Evolutionary conservation across 1,140 invertebrate species (phyloP), one percentile per base, ranked within the genome.

Genomic region (Pseudachorutes palmiensis): DNA sequence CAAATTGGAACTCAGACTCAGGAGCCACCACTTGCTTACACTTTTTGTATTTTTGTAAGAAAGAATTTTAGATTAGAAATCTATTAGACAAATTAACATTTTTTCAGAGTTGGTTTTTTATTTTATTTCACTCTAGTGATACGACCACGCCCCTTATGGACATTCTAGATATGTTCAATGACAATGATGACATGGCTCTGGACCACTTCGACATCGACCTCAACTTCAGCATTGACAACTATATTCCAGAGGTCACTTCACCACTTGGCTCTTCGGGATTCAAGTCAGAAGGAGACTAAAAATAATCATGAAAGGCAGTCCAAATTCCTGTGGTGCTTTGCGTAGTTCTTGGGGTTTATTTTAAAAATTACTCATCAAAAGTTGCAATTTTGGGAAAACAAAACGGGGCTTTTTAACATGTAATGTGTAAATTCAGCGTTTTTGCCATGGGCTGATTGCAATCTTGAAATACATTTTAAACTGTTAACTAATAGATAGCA

Each of bases 51-150:
- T 55, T 16, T 16, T 55, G 9, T 55, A 55, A 22, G 24, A 55
- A 9, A 9, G 19, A 41, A 19, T 9, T 41, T 41, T 55, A 24
- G 12, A 55, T 9, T 19, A 55, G 51, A 55, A 26, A 19, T 24
- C 51, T 14, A 16, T 55, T 55, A 55, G 51, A 55, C 51, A 55
- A 55, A 55, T 55, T 55, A 55, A 55, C 51, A 55, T 55, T 14
- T 9, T 45, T 45, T 45, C 36, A 45, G 36, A 41, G 36, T 16
- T 55, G 51, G 51, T 55, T 24, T 55, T 3, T 55, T 55, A 14
- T 55, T 19, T 55, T 55, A 14, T 14, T 55, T 55, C 24, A 14
- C 51, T 55, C 24, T 55, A 19, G 12, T 14, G 51, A 26, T 55
- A 55, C 51, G 51, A 14, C 24, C 51, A 5, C 51, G 14, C 12